These are phyloP conservation scores for Phylloscopus whistleri DNA, from an alignment of 2,113 vertebrate genomes.

Conservation along the genomic window DNA sequence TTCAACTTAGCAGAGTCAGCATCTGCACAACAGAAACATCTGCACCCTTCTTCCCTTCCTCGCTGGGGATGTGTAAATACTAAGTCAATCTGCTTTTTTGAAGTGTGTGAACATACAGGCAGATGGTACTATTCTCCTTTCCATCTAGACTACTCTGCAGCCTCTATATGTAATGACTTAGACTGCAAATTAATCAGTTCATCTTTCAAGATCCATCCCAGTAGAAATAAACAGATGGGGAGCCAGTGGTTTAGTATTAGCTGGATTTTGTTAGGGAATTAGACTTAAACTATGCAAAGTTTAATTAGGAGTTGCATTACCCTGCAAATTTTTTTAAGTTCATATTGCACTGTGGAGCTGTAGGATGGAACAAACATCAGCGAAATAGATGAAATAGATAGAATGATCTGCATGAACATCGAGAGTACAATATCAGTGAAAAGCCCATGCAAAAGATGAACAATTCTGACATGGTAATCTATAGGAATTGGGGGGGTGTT, in stretches of 20 bases:
- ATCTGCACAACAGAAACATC: not conserved
- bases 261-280: not conserved
- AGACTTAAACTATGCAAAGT: not conserved
- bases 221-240: not conserved
- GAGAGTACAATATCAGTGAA: not conserved
- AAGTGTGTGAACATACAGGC: not conserved
- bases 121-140: not conserved
- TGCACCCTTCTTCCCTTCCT: not conserved
- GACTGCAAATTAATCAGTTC: not conserved
- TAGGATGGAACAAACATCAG: not conserved
- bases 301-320: not conserved
- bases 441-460: not conserved
- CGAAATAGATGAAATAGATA: not conserved
- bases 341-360: not conserved
- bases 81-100: not conserved
- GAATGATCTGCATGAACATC: not conserved
- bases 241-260: not conserved
- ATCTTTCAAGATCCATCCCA: not conserved
- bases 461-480: not conserved
- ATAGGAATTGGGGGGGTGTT: not conserved
- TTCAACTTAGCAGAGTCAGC: not conserved
- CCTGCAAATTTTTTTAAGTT: not conserved
- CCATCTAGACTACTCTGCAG: not conserved
- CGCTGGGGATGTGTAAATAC: not conserved
- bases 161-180: not conserved